Conservation (phyloP, 2,797 vertebrate genomes). For the Apogon talboti region DNA sequence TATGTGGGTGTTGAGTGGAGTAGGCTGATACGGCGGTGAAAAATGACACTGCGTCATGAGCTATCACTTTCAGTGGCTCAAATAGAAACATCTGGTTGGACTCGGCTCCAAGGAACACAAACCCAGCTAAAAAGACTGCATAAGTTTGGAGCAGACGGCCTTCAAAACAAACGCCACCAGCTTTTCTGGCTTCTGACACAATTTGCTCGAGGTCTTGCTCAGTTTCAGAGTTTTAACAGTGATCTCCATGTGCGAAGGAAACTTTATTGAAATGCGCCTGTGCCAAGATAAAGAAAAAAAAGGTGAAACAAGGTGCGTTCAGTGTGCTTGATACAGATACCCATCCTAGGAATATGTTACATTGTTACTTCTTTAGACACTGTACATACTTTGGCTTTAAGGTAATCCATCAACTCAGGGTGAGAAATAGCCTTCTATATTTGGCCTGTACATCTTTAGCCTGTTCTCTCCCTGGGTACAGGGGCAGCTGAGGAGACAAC, state of each 20-base stretch:
- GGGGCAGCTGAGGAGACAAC: conserved; percentile 93
- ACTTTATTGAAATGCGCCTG: conserved; percentile 11
- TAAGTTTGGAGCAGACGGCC: conserved; percentile 74
- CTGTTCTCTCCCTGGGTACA: conserved; percentile 75
- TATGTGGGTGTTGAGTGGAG: conserved; percentile 80
- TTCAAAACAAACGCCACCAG: conserved; percentile 77
- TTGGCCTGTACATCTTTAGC: conserved; percentile 83
- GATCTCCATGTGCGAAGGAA: conserved; percentile 51
- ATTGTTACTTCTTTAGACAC: conserved; percentile 77
- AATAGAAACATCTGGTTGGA: conserved; percentile 88
- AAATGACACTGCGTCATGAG: conserved; percentile 80
- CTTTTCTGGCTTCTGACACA: conserved; percentile 68
- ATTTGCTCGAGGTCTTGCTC: conserved; percentile 65
- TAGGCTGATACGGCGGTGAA: conserved; percentile 74
- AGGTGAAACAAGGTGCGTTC: conserved; percentile 50
- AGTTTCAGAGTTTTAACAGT: conserved; percentile 41
- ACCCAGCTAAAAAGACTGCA: conserved; percentile 74
- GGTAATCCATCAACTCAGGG: conserved; percentile 90
- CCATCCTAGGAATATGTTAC: conserved; percentile 61
- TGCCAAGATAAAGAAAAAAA: conserved; percentile 40
- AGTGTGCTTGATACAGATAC: conserved; percentile 53
- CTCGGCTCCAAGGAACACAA: conserved; percentile 82
- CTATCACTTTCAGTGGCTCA: conserved; percentile 85
- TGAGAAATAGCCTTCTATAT: conserved; percentile 97
- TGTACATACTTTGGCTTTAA: conserved; percentile 89